Percentiles rank a stretch among this genome's conserved stretches.
These are phyloP conservation scores for Tetramorium simillimum DNA, from an alignment of 1,140 invertebrate species.

Conservation along the genomic window DNA sequence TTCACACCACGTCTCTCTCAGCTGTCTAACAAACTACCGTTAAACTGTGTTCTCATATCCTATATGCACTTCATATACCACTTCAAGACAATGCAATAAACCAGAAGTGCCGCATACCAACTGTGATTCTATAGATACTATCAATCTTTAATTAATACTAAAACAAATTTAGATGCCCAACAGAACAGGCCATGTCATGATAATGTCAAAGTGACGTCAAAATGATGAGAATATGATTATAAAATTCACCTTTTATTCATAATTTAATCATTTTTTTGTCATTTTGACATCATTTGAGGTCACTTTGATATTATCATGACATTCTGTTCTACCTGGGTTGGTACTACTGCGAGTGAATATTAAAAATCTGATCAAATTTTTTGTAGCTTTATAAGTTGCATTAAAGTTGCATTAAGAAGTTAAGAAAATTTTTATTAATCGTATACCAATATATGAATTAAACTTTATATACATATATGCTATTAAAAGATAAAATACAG, in stretches of 20 bases:
- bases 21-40: conserved; percentile 15
- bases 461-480: neutral
- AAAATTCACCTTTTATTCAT: too few species aligned
- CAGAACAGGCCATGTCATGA: too few species aligned
- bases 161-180: neutral
- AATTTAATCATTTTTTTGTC: too few species aligned
- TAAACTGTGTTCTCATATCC: conserved; percentile 21
- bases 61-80: conserved; percentile 30
- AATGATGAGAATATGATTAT: too few species aligned
- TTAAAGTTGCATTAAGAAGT: neutral
- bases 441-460: neutral
- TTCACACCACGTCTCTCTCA: conserved; percentile 54
- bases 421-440: too few species aligned
- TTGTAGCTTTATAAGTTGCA: neutral
- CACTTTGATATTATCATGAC: too few species aligned
- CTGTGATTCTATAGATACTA: neutral
- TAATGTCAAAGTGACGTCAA: too few species aligned
- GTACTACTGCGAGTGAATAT: too few species aligned
- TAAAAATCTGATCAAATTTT: neutral
- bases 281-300: too few species aligned
- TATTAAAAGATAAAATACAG: neutral
- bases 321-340: too few species aligned
- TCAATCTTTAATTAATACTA: neutral
- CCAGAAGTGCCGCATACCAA: neutral
- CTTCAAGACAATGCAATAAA: conserved; percentile 38